These are phyloP conservation scores for Microtus ochrogaster DNA, from an alignment of 2,113 vertebrate species.

Conservation along the genomic window DNA sequence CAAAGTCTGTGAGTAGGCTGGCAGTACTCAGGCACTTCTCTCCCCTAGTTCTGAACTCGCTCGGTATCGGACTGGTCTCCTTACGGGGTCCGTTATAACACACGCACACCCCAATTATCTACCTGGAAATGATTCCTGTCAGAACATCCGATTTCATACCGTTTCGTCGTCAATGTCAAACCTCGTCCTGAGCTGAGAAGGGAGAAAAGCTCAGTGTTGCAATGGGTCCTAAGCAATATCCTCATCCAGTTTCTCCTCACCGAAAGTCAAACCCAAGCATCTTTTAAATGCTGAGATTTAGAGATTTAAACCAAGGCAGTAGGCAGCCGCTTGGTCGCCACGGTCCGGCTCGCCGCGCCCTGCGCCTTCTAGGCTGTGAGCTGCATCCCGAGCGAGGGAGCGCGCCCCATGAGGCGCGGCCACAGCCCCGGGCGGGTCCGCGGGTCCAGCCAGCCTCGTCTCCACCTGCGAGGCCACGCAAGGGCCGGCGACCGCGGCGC, in stretches of 20 bases:
- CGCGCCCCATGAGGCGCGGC: neutral
- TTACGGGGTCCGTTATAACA: neutral
- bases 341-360: neutral
- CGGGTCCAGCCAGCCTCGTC: neutral
- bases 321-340: neutral
- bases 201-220: neutral
- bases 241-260: neutral
- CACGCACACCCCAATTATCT: neutral
- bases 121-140: neutral
- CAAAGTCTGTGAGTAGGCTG: neutral
- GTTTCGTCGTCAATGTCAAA: slow-evolving; percentile 1
- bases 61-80: neutral
- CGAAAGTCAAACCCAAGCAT: neutral
- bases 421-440: neutral
- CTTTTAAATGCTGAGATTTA: neutral
- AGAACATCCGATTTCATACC: neutral
- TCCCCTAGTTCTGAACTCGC: neutral
- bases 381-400: neutral
- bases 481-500: neutral
- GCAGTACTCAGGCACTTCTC: neutral
- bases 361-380: neutral
- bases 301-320: neutral
- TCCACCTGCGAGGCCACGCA: slow-evolving; percentile 61
- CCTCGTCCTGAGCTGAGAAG: neutral
- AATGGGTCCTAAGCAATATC: neutral